Base-by-base conservation (phyloP, 2,888 invertebrate genomes). In the Chydorus sphaericus region DNA sequence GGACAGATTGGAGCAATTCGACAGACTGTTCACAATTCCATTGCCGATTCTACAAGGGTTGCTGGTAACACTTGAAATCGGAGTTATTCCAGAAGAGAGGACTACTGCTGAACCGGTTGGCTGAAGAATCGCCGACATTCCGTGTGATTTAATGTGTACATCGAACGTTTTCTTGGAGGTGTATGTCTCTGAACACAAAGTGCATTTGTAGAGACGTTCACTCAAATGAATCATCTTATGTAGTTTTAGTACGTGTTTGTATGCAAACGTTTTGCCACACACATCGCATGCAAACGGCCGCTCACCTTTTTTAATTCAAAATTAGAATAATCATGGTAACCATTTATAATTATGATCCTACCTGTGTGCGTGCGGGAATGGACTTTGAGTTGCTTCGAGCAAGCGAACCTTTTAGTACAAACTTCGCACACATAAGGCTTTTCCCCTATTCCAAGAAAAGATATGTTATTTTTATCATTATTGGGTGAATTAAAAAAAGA, bases 91-190 rank as follows among this genome's bases (percentile, higher is more conserved):
- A 14, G 14, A 16, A 18, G 26, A 26, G 7, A 38, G 38, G 36
- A n/a, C 38, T 14, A 28, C 23, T 26, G 44, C 26, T 5, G 28
- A 11, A n/a, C 48, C 23, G 14, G 48, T 23, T 4, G 44, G 28
- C 14, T 44, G 44, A 14, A 23, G 20, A 3, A 28, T 44, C 4
- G 44, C 26, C 2, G 44, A 44, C 3, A 44, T 28, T 20, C 58
- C 82, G 66, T 85, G 85, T 2, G 80, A 81, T 67, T 83, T 83
- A 56, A 90, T 89, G 69, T 91, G 90, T 16, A 84, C 79, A 68
- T 90, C 90, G 85, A 91, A 86, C 62, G 83, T 83, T 67, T 90
- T 90, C 70, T 90, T 90, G 28, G 85, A 89, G 64, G 83, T 87
- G 67, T 91, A 91, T 0, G 89, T 90, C 63, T 87, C 85, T 65